Evolutionary conservation across 1,140 invertebrate species (phyloP).

Genomic region (Drosophila busckii): DNA sequence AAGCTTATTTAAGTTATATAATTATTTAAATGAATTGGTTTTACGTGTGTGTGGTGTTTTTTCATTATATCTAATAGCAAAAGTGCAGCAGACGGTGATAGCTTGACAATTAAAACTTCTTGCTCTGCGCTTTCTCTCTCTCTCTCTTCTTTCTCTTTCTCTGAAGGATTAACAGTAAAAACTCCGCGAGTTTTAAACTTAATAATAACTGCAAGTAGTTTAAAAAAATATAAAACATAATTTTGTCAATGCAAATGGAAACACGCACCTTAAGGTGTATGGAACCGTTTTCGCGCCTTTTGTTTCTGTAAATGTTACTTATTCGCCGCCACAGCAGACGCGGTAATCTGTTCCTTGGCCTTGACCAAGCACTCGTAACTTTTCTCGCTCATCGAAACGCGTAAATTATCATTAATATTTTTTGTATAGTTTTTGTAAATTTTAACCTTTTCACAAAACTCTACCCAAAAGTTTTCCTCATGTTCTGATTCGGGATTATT

Average conservation of each 20-base stretch:
- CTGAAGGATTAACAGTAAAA: slow-evolving; percentile 3
- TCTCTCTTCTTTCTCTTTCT: too few species aligned
- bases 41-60: slow-evolving; percentile 2
- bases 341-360: slow-evolving; percentile 13
- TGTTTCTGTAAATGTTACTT: background rate
- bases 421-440: slow-evolving; percentile 82
- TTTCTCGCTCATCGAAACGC: slow-evolving; percentile 80
- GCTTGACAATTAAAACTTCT: too few species aligned
- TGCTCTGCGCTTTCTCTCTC: too few species aligned
- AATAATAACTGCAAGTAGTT: slow-evolving; percentile 25
- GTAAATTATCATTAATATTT: slow-evolving; percentile 81
- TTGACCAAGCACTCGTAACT: slow-evolving; percentile 46
- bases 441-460: slow-evolving; percentile 81
- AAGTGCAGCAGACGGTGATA: too few species aligned
- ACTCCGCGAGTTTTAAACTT: slow-evolving; percentile 9
- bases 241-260: background rate
- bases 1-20: too few species aligned
- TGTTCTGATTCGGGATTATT: slow-evolving; percentile 35
- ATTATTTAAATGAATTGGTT: slow-evolving; percentile 19
- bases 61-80: slow-evolving; percentile 19
- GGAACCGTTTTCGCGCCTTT: slow-evolving; percentile 4
- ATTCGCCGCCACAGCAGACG: background rate
- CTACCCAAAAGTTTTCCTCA: slow-evolving; percentile 81
- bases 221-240: background rate
- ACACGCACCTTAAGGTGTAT: slow-evolving; percentile 20